These are phyloP conservation scores for Aplidium turbinatum DNA, from an alignment of 23 tunicate genomes.

Conservation along the genomic window DNA sequence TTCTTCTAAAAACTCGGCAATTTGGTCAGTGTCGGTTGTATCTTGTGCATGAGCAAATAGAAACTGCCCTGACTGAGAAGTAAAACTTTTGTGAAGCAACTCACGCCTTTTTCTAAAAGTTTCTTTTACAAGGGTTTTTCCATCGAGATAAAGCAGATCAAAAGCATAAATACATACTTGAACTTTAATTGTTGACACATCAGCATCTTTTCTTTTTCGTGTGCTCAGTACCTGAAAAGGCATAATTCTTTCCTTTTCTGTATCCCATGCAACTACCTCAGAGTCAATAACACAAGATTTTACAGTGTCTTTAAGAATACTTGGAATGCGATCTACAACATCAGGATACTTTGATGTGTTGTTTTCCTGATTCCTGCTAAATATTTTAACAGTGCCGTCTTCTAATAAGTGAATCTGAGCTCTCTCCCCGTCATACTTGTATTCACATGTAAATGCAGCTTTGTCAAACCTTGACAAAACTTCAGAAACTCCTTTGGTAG, in stretches of 20 bases:
- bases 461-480: constrained; percentile 82
- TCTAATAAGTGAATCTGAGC: constrained; percentile 93
- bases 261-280: constrained; percentile 99
- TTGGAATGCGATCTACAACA: constrained; percentile 61
- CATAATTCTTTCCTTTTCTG: constrained; percentile 72
- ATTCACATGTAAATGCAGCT: constrained; percentile 93
- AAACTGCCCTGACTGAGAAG: constrained; percentile 67
- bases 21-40: constrained; percentile 79
- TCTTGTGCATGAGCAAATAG: constrained; percentile 87
- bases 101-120: constrained; percentile 70
- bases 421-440: constrained; percentile 97
- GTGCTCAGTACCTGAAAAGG: constrained; percentile 98
- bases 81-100: constrained; percentile 63
- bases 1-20: constrained; percentile 81
- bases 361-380: constrained; percentile 93
- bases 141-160: constrained; percentile 92
- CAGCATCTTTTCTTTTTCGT: constrained; percentile 94
- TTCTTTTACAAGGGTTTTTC: constrained; percentile 84
- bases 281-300: constrained; percentile 94
- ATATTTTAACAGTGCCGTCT: constrained; percentile 73
- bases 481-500: constrained; percentile 93
- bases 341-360: constrained; percentile 99
- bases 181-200: constrained; percentile 81
- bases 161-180: constrained; percentile 99
- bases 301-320: constrained; percentile 69